A percentile compares a stretch with the other conserved stretches of the same genome.
Evolutionary conservation across 2,797 vertebrate genomes (phyloP).

Genomic region (Coluber constrictor): DNA sequence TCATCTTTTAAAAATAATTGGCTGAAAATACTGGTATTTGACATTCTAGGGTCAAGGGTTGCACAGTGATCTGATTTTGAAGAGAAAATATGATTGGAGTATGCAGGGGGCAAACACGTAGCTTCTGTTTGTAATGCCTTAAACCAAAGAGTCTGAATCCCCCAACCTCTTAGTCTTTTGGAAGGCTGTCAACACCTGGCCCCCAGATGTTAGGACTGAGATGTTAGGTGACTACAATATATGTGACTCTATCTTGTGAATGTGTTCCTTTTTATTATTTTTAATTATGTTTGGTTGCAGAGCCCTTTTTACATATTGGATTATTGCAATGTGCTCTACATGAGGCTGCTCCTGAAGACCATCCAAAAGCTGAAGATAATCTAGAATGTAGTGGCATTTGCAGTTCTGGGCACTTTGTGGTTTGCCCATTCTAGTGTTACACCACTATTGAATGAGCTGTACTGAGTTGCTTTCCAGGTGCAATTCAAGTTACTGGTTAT

Average conservation of each 20-base stretch:
- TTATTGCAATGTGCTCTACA: background rate
- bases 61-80: background rate
- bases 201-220: background rate
- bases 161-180: background rate
- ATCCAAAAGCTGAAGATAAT: background rate
- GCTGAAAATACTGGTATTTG: background rate
- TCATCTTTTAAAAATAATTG: background rate
- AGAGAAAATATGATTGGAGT: background rate
- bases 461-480: background rate
- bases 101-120: background rate
- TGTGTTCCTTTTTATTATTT: background rate
- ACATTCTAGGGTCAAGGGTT: background rate
- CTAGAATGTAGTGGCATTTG: background rate
- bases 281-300: background rate
- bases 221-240: background rate
- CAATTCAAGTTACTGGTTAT: background rate
- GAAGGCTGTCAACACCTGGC: background rate
- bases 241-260: background rate
- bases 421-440: background rate
- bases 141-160: background rate
- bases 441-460: background rate
- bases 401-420: background rate
- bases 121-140: background rate
- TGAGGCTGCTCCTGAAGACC: background rate
- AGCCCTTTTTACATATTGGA: background rate